Conservation (phyloP, 2,797 vertebrate genomes). For the Discoglossus pictus region DNA sequence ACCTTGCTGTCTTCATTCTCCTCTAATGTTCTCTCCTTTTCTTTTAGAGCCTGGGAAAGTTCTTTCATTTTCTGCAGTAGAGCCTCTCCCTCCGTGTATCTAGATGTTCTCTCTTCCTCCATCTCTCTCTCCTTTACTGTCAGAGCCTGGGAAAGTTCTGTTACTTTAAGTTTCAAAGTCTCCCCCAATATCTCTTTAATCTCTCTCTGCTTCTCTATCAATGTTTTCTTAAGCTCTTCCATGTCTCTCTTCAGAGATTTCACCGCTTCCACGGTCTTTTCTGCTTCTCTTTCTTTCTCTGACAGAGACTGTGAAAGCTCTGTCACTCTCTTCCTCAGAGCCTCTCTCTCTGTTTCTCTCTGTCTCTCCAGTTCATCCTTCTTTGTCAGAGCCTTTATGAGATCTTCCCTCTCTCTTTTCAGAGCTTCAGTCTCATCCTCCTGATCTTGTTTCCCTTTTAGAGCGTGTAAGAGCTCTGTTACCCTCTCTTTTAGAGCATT, state of each 20-base stretch:
- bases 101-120: neutral
- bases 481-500: neutral
- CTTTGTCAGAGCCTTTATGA: neutral
- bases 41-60: neutral
- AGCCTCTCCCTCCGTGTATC: neutral
- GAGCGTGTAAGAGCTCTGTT: neutral
- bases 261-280: conserved; percentile 32
- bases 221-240: conserved; percentile 48
- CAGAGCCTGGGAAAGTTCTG: neutral
- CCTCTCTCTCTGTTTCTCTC: neutral
- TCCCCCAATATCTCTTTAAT: neutral
- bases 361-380: neutral
- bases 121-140: conserved; percentile 2
- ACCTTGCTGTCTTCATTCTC: neutral
- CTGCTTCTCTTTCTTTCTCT: conserved; percentile 6
- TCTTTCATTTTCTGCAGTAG: conserved; percentile 2
- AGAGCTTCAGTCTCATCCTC: neutral
- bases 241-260: conserved; percentile 24
- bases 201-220: neutral
- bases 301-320: neutral
- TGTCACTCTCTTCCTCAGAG: neutral
- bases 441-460: neutral
- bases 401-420: neutral
- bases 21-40: neutral
- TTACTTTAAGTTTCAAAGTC: conserved; percentile 23